Evolutionary conservation across 2,797 vertebrate species (phyloP).

Genomic region (Threskiornis aethiopicus): DNA sequence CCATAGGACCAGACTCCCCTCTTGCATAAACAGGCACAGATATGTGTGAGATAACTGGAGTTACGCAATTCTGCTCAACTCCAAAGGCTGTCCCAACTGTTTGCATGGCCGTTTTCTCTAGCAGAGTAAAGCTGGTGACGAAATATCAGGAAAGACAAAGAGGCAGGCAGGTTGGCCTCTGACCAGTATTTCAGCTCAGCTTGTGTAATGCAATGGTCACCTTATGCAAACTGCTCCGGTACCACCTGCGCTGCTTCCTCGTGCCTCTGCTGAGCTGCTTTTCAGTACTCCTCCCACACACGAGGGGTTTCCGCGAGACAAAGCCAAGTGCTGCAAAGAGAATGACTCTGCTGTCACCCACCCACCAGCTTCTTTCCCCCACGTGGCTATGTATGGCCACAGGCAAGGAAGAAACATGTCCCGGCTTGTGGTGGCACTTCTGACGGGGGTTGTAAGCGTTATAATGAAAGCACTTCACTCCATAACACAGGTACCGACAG

Average conservation of each 20-base stretch:
- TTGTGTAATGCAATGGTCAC: not conserved
- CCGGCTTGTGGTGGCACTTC: not conserved
- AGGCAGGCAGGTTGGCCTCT: not conserved
- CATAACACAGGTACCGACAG: not conserved
- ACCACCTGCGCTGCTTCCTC: not conserved
- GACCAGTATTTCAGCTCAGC: not conserved
- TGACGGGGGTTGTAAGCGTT: not conserved
- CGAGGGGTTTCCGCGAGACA: rapidly evolving
- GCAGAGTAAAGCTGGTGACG: not conserved
- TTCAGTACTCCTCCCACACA: not conserved
- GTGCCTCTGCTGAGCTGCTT: not conserved
- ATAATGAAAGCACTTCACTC: not conserved
- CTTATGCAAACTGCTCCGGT: not conserved
- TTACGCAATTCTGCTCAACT: not conserved
- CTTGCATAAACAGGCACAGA: not conserved
- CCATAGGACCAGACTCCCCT: not conserved
- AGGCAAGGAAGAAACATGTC: not conserved
- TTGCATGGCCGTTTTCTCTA: not conserved
- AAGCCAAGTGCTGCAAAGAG: not conserved
- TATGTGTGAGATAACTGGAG: not conserved
- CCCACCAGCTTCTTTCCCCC: not conserved
- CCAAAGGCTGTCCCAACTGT: not conserved
- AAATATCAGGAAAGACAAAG: not conserved
- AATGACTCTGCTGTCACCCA: not conserved
- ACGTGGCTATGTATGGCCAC: not conserved